phyloP scores from a whole-genome alignment of 2,797 vertebrate species.

The Paguma larvata region DNA sequence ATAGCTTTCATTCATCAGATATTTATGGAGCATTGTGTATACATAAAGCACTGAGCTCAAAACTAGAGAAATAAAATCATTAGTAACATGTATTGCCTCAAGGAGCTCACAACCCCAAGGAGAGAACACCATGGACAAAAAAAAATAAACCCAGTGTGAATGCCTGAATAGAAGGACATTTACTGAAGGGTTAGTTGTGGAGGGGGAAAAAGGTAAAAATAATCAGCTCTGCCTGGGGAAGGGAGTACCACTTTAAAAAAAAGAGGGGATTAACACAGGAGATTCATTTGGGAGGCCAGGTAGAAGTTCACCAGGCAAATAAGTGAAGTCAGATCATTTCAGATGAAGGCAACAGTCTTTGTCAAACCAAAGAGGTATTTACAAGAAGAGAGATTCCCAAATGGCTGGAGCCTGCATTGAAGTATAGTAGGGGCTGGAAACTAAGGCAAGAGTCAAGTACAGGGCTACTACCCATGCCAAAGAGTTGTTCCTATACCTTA shows the following conservation, averaged over 20 bases:
- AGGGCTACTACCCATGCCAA: background rate
- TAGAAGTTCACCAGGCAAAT: background rate
- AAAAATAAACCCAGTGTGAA: background rate
- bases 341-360: background rate
- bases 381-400: background rate
- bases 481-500: background rate
- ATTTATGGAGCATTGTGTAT: background rate
- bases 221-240: background rate
- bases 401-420: background rate
- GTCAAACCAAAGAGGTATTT: background rate
- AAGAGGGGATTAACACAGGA: background rate
- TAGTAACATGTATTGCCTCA: background rate
- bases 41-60: background rate
- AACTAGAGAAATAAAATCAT: background rate
- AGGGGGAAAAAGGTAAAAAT: background rate
- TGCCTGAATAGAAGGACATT: background rate
- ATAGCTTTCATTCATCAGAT: background rate
- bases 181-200: background rate
- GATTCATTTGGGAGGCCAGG: background rate
- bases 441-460: background rate
- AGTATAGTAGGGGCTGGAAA: background rate
- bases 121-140: background rate
- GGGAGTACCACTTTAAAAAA: background rate
- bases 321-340: background rate
- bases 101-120: background rate